phyloP scores from a whole-genome alignment of 2,888 invertebrate genomes.

The Vandiemenella viatica region DNA sequence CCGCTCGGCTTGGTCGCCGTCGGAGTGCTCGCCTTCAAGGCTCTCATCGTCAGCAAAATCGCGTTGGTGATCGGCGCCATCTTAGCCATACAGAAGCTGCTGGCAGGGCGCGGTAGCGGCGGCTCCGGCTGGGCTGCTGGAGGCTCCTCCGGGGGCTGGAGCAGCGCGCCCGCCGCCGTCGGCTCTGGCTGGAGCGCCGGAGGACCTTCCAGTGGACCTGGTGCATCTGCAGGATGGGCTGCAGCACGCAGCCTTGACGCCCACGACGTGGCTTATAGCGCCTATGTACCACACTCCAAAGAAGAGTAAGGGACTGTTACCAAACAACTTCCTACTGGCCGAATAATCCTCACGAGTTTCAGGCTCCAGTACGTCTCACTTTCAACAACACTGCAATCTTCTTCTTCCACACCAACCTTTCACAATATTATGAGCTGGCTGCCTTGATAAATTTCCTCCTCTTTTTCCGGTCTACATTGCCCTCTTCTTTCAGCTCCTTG shows the following conservation, averaged over 20 bases:
- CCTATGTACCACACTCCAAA: constrained; percentile 34
- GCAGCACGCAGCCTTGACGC: constrained; percentile 32
- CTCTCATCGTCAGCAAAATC: constrained; percentile 59
- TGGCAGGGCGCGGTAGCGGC: constrained; percentile 35
- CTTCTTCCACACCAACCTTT: too few relatives aligned
- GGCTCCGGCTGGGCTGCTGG: constrained; percentile 18
- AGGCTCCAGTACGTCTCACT: too few relatives aligned
- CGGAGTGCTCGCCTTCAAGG: constrained; percentile 58
- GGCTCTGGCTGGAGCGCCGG: constrained; percentile 24
- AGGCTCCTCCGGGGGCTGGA: constrained; percentile 1
- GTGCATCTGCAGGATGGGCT: constrained; percentile 21
- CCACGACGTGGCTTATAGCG: constrained; percentile 56
- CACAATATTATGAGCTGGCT: too few relatives aligned
- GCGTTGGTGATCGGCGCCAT: constrained; percentile 59
- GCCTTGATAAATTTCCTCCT: too few relatives aligned
- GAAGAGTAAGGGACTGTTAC: background rate
- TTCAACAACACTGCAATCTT: too few relatives aligned
- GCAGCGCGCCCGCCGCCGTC: constrained; percentile 13
- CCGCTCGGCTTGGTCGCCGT: constrained; percentile 56
- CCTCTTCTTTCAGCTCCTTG: too few relatives aligned
- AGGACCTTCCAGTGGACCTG: constrained; percentile 28
- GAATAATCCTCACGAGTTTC: too few relatives aligned
- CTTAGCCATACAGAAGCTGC: constrained; percentile 50
- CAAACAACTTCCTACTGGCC: too few relatives aligned
- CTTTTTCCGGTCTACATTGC: too few relatives aligned